These are phyloP conservation scores for Tachysurus fulvidraco DNA, from an alignment of 2,113 vertebrate species.

Conservation along the genomic window DNA sequence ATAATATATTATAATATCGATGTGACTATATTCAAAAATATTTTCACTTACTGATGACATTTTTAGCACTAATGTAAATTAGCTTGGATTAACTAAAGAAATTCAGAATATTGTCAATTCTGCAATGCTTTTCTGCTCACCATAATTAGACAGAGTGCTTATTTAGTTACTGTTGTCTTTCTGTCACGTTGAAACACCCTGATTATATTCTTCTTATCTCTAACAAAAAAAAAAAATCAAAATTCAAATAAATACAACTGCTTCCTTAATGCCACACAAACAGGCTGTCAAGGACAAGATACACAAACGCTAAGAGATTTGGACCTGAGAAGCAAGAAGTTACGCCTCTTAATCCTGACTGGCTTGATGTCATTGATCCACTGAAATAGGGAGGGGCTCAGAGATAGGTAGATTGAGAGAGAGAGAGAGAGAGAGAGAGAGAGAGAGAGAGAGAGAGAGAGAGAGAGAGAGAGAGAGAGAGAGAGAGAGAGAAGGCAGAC, in stretches of 20 bases:
- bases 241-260: neutral
- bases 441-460: neutral
- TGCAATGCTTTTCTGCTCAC: no score
- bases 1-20: neutral
- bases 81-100: neutral
- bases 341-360: neutral
- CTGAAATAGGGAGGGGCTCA: no score
- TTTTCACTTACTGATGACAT: neutral
- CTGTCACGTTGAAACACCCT: no score
- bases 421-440: neutral
- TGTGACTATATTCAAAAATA: neutral
- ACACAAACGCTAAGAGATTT: neutral
- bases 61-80: neutral
- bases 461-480: no score
- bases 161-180: neutral
- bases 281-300: neutral
- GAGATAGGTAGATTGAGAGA: no score
- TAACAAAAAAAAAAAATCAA: neutral
- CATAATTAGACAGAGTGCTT: no score
- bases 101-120: no score
- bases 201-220: no score
- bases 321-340: neutral
- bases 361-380: no score
- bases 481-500: no score
- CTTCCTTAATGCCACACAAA: neutral